Evolutionary conservation across 2,888 invertebrate genomes (phyloP).

Genomic region (Patella ulyssiponensis): DNA sequence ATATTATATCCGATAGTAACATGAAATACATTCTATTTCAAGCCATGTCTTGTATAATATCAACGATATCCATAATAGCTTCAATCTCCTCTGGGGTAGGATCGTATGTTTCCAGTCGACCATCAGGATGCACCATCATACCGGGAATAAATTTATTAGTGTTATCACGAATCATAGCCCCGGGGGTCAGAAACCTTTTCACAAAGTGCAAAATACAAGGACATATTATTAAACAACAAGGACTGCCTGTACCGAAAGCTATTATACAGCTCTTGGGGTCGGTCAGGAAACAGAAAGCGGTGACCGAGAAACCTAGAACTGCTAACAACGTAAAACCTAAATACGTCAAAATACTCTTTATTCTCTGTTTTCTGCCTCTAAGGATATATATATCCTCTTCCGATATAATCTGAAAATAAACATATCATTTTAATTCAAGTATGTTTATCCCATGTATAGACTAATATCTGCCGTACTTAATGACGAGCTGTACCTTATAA

Average conservation of each 20-base stretch:
- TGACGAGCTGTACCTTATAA: too few relatives aligned
- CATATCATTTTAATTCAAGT: too few relatives aligned
- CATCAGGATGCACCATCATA: constrained; percentile 47
- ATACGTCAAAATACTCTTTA: constrained; percentile 33
- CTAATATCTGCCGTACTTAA: too few relatives aligned
- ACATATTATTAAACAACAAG: constrained; percentile 44
- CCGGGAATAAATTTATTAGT: constrained; percentile 53
- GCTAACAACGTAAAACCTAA: constrained; percentile 39
- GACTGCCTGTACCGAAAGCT: constrained; percentile 49
- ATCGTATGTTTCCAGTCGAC: constrained; percentile 43
- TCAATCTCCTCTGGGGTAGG: constrained; percentile 48
- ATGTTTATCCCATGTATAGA: too few relatives aligned
- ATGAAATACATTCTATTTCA: not conserved
- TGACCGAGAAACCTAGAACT: constrained; percentile 37
- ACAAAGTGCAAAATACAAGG: constrained; percentile 39
- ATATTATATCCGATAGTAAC: not conserved
- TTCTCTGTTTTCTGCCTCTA: constrained; percentile 25
- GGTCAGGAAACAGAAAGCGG: constrained; percentile 45
- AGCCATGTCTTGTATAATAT: constrained; percentile 34
- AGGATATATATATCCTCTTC: constrained; percentile 40
- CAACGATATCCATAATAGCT: constrained; percentile 44
- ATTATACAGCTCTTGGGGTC: constrained; percentile 47
- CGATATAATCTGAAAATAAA: constrained; percentile 40
- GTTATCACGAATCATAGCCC: constrained; percentile 38
- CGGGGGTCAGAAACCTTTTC: constrained; percentile 39